phyloP scores from a whole-genome alignment of 2,113 vertebrate genomes.

The Mustela nigripes region DNA sequence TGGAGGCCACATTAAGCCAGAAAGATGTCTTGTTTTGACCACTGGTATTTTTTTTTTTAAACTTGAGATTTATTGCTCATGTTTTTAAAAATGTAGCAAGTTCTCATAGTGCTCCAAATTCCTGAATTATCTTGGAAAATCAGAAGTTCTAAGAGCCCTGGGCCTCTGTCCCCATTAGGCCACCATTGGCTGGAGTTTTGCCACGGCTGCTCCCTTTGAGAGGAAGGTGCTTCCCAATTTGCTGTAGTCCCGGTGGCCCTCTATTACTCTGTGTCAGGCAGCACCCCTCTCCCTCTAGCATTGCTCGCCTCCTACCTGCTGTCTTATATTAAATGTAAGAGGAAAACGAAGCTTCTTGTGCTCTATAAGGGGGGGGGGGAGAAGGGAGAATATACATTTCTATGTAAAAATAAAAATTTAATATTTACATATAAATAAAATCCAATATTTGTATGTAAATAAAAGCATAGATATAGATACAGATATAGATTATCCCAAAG shows the following conservation, averaged over 20 bases:
- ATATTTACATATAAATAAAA: background rate
- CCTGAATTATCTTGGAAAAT: background rate
- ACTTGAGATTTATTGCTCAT: background rate
- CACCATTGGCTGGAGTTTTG: background rate
- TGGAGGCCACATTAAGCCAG: background rate
- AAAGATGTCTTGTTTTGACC: background rate
- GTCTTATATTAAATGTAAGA: background rate
- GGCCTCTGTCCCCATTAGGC: rapidly evolving
- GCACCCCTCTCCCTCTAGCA: background rate
- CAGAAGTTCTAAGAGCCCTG: background rate
- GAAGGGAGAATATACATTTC: background rate
- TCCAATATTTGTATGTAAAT: background rate
- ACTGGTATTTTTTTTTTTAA: background rate
- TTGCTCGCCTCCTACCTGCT: background rate
- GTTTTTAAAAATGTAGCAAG: background rate
- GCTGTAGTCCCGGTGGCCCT: background rate
- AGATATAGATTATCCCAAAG: background rate
- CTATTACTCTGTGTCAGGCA: no score
- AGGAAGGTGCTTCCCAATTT: background rate
- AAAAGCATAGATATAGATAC: background rate
- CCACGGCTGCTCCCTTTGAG: background rate
- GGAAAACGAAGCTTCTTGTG: background rate
- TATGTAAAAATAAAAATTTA: constrained; percentile 15
- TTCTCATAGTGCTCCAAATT: background rate
- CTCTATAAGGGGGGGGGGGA: background rate